These are phyloP conservation scores for Trachurus trachurus DNA, from an alignment of 2,797 vertebrate genomes.

Conservation along the genomic window DNA sequence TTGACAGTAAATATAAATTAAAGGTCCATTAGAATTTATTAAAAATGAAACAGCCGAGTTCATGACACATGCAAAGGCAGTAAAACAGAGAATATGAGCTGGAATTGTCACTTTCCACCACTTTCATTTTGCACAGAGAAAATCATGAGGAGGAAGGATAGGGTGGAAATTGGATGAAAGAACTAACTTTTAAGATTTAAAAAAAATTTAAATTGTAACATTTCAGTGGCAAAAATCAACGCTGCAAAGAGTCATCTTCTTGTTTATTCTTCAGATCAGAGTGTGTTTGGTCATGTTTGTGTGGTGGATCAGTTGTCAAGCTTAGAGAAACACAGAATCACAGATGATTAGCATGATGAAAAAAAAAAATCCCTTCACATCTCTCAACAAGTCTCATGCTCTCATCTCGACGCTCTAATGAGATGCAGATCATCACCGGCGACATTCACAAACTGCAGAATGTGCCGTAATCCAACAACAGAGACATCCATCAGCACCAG, in stretches of 20 bases:
- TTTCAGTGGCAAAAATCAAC: conserved; percentile 30
- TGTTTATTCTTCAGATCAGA: conserved; percentile 44
- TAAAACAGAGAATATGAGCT: conserved; percentile 13
- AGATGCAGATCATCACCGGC: conserved; percentile 60
- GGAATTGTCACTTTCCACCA: conserved; percentile 22
- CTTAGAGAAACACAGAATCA: conserved; percentile 37
- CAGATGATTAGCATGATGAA: conserved; percentile 55
- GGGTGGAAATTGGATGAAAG: conserved; percentile 18
- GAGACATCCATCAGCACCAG: conserved; percentile 51
- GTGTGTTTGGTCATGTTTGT: conserved; percentile 35
- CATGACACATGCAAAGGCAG: background rate
- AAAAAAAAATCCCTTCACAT: conserved; percentile 54
- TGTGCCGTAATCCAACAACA: conserved; percentile 59
- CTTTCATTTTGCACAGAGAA: conserved; percentile 17
- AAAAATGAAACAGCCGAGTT: conserved; percentile 29
- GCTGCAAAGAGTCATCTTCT: conserved; percentile 3
- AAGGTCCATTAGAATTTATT: conserved; percentile 27
- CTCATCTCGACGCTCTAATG: conserved; percentile 56
- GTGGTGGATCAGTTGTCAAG: conserved; percentile 45
- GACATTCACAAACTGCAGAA: conserved; percentile 32
- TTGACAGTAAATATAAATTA: conserved; percentile 39
- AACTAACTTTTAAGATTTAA: background rate
- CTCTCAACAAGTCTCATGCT: conserved; percentile 51
- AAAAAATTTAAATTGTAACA: conserved; percentile 25
- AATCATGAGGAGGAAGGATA: background rate